A percentile compares a stretch with the other conserved stretches of the same genome.
Evolutionary conservation across 2,888 invertebrate species (phyloP).

Genomic region (Phaonia tiefii): DNA sequence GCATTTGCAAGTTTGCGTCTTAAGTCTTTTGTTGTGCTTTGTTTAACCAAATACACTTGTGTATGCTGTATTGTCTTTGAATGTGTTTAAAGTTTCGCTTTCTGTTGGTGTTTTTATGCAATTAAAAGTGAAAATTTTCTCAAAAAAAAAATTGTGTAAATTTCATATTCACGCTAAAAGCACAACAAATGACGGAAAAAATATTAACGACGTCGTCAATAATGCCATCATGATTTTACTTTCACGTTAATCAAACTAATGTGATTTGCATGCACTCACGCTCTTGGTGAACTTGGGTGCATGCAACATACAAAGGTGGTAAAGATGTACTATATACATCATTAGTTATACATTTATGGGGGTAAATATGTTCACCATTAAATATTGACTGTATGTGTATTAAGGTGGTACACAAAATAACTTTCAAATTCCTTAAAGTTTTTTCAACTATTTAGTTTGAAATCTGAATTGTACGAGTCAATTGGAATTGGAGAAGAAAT

Average conservation of each 20-base stretch:
- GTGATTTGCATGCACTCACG: conserved; percentile 30
- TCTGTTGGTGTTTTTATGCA: conserved; percentile 11
- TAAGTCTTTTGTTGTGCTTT: conserved; percentile 33
- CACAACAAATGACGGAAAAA: neutral
- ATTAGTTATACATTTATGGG: neutral
- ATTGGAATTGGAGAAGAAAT: too few relatives aligned
- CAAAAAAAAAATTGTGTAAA: conserved; percentile 17
- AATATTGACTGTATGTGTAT: neutral
- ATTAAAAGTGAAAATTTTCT: conserved; percentile 36
- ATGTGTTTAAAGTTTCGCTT: conserved; percentile 5
- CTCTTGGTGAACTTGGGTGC: conserved; percentile 17
- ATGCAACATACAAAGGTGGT: conserved; percentile 10
- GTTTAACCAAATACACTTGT: neutral
- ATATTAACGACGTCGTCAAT: conserved; percentile 2
- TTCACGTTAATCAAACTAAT: conserved; percentile 33
- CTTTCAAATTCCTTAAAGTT: too few relatives aligned
- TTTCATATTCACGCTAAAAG: conserved; percentile 14
- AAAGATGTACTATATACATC: conserved; percentile 1
- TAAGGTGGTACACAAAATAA: neutral
- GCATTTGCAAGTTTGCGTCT: conserved; percentile 4
- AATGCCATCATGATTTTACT: conserved; percentile 27
- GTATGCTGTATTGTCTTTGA: too few relatives aligned
- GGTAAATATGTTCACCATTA: too few relatives aligned
- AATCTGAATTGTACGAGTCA: too few relatives aligned
- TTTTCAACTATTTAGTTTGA: too few relatives aligned